Evolutionary conservation across 37 sponge, comb jelly and placozoan genomes (phyloP).

Genomic region (Aphrocallistes beatrix): DNA sequence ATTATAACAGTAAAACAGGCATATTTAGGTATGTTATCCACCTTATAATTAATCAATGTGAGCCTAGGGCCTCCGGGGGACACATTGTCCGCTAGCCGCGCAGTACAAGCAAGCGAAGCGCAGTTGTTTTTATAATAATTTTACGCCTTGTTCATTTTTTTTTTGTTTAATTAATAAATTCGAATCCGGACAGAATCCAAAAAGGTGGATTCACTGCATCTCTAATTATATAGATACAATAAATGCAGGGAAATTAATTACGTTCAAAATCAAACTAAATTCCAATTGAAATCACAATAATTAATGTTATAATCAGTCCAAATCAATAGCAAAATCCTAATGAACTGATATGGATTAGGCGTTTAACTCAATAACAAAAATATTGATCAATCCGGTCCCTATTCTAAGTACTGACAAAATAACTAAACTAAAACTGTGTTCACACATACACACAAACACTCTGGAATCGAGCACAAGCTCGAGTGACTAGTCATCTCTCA

Average conservation of each 20-base stretch:
- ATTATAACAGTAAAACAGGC: too few species aligned
- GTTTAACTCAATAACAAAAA: neutral
- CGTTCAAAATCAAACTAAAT: neutral
- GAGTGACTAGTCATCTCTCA: conserved; percentile 25
- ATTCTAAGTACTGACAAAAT: neutral
- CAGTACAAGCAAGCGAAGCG: too few species aligned
- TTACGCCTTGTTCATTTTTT: too few species aligned
- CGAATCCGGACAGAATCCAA: too few species aligned
- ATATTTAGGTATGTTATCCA: too few species aligned
- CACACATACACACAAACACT: neutral
- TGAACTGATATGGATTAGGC: neutral
- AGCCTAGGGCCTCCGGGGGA: too few species aligned
- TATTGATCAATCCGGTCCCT: neutral
- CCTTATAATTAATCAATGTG: too few species aligned
- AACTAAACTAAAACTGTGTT: neutral
- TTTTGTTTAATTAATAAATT: too few species aligned
- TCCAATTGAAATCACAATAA: neutral
- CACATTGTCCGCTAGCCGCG: too few species aligned
- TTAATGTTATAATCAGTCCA: neutral
- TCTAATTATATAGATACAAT: too few species aligned
- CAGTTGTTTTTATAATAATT: too few species aligned
- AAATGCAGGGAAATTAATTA: neutral
- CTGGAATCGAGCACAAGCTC: neutral
- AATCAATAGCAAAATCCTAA: neutral
- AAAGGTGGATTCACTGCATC: too few species aligned